Evolutionary conservation across 2,797 vertebrate species (phyloP).

Genomic region (Diplodus sargus): DNA sequence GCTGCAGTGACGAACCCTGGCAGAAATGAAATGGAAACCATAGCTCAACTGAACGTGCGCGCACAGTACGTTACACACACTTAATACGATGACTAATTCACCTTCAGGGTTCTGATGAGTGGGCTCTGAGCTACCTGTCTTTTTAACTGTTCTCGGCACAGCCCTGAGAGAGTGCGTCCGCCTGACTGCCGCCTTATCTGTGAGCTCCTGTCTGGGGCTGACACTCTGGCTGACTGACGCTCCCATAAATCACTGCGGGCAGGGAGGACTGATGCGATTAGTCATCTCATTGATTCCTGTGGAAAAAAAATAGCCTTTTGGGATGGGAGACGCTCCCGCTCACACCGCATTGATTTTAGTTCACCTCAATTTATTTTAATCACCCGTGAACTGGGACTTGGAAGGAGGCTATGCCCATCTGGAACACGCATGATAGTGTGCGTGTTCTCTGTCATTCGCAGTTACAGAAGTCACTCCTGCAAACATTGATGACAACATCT

Average conservation of each 20-base stretch:
- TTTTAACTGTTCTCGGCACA: slow-evolving; percentile 60
- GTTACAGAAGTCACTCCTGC: slow-evolving; percentile 28
- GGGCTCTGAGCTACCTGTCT: slow-evolving; percentile 68
- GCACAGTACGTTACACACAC: slow-evolving; percentile 29
- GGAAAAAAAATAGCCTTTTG: slow-evolving; percentile 76
- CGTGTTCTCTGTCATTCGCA: slow-evolving; percentile 55
- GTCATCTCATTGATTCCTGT: slow-evolving; percentile 86
- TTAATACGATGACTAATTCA: slow-evolving; percentile 52
- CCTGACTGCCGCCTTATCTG: slow-evolving; percentile 75
- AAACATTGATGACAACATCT: slow-evolving; percentile 48
- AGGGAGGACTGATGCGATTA: slow-evolving; percentile 84
- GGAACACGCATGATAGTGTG: slow-evolving; percentile 17
- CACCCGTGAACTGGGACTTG: slow-evolving; percentile 79
- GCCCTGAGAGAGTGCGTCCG: slow-evolving; percentile 55
- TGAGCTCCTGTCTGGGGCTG: slow-evolving; percentile 71
- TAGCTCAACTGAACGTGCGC: slow-evolving; percentile 21
- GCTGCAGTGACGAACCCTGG: slow-evolving; percentile 33
- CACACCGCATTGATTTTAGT: slow-evolving; percentile 82
- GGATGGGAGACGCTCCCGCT: slow-evolving; percentile 72
- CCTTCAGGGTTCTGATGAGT: slow-evolving; percentile 61
- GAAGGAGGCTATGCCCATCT: slow-evolving; percentile 59
- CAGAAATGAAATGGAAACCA: slow-evolving; percentile 53
- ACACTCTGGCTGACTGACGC: slow-evolving; percentile 80
- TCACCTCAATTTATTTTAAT: slow-evolving; percentile 86
- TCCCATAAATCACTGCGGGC: slow-evolving; percentile 83